phyloP scores from a whole-genome alignment of 2,797 vertebrate genomes.

The Spheniscus humboldti region DNA sequence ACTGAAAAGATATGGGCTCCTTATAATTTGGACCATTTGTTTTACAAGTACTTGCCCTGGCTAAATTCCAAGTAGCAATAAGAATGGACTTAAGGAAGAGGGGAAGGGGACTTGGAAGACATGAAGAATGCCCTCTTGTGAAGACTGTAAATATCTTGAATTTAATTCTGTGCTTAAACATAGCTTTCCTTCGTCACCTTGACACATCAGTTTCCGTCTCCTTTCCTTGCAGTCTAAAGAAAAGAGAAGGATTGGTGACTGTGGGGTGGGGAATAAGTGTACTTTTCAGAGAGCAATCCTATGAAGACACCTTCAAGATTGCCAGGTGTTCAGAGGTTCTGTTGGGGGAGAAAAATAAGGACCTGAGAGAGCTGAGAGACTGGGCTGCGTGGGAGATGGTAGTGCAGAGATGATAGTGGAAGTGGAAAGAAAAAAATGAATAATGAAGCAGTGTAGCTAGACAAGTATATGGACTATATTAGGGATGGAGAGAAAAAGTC shows the following conservation, averaged over 20 bases:
- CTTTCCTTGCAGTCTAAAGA: not conserved
- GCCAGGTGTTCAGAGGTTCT: not conserved
- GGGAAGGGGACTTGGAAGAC: not conserved
- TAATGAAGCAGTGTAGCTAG: not conserved
- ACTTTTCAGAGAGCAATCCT: not conserved
- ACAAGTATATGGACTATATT: not conserved
- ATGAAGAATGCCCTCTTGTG: not conserved
- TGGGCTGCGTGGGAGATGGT: not conserved
- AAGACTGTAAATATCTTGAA: not conserved
- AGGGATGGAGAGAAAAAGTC: not conserved
- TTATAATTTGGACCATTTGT: not conserved
- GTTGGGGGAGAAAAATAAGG: not conserved
- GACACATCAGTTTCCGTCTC: not conserved
- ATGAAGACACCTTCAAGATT: not conserved
- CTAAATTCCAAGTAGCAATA: not conserved
- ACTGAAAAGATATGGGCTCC: not conserved
- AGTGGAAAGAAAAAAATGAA: not conserved
- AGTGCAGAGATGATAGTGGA: not conserved
- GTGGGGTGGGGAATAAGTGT: not conserved
- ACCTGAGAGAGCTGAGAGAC: not conserved
- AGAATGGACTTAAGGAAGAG: not conserved
- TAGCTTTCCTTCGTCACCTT: not conserved
- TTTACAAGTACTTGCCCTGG: not conserved
- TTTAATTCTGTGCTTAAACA: not conserved
- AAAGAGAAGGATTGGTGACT: not conserved